These are phyloP conservation scores for Gallinago paraguaiae DNA, from an alignment of 2,113 vertebrate genomes.

Conservation along the genomic window DNA sequence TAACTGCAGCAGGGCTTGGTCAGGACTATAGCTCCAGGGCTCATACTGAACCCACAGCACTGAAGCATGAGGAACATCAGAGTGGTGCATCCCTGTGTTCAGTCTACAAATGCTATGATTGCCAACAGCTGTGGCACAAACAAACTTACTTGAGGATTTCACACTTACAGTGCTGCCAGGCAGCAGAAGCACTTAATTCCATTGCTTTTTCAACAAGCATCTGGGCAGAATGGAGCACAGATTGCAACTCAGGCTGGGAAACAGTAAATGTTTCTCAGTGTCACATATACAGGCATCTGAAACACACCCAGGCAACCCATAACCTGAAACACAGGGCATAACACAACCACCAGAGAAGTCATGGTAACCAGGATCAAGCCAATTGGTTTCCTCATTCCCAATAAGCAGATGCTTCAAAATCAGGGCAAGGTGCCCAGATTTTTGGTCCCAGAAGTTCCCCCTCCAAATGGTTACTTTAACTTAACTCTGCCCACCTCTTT, in stretches of 20 bases:
- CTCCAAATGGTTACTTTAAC: neutral
- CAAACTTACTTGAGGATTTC: neutral
- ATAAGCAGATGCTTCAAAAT: neutral
- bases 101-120: neutral
- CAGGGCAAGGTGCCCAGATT: neutral
- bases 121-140: neutral
- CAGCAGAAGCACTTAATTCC: neutral
- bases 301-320: neutral
- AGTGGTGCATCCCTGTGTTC: neutral
- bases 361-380: neutral
- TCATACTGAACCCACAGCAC: neutral
- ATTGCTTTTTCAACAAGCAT: neutral
- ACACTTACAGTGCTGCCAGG: neutral
- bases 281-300: neutral
- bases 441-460: neutral
- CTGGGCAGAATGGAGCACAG: neutral
- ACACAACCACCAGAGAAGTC: neutral
- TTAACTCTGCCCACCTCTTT: neutral
- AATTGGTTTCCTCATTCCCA: neutral
- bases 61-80: accelerated
- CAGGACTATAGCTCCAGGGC: neutral
- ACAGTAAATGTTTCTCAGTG: neutral
- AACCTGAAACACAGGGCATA: neutral
- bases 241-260: neutral
- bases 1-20: neutral